phyloP scores from a whole-genome alignment of 2,797 vertebrate species.

The Scyliorhinus canicula region DNA sequence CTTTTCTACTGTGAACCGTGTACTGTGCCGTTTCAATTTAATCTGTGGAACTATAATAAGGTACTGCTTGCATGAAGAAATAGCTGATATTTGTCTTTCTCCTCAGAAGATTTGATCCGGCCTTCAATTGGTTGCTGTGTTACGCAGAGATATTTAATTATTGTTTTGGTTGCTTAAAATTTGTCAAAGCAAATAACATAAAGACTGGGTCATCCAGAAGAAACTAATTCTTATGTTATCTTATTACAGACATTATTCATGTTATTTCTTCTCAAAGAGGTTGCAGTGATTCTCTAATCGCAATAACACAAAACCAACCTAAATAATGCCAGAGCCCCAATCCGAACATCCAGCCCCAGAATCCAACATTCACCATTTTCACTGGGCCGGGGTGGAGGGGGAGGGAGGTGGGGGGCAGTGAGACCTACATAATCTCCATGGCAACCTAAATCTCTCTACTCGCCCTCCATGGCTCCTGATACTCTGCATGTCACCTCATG shows the following conservation, averaged over 20 bases:
- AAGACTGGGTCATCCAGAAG: not conserved
- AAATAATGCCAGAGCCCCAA: too few relatives aligned
- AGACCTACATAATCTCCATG: too few relatives aligned
- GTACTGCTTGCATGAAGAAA: not conserved
- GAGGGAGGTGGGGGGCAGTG: too few relatives aligned
- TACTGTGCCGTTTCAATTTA: constrained; percentile 50
- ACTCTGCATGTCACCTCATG: too few relatives aligned
- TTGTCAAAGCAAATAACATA: too few relatives aligned
- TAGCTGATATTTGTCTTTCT: constrained; percentile 13
- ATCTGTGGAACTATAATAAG: constrained; percentile 42
- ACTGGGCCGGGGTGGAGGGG: too few relatives aligned
- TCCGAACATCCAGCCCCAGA: too few relatives aligned
- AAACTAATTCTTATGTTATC: not conserved
- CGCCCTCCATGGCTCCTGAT: too few relatives aligned
- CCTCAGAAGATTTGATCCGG: not conserved
- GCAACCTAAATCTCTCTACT: too few relatives aligned
- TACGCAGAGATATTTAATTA: not conserved
- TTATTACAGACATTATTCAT: not conserved
- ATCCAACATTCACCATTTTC: too few relatives aligned
- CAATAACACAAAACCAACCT: not conserved
- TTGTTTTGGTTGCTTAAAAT: too few relatives aligned
- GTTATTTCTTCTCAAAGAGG: not conserved
- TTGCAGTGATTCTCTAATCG: not conserved
- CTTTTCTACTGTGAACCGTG: constrained; percentile 47
- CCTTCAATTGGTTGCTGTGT: not conserved